Conservation (phyloP, 2,113 vertebrate species). For the Brachypodius melanocephalos region DNA sequence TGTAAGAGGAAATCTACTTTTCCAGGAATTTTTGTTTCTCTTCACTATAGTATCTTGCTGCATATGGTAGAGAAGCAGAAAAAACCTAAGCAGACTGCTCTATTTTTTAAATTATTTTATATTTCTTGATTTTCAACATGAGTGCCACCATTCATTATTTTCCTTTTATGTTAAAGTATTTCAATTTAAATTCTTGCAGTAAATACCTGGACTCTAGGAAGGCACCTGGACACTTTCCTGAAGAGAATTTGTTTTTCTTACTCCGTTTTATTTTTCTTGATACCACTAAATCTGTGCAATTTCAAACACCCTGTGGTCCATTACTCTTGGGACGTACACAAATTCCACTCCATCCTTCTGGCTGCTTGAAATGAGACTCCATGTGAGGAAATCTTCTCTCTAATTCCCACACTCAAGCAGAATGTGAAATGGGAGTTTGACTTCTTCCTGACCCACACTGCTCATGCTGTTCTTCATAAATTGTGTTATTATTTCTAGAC, state of each 20-base stretch:
- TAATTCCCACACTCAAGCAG: slow-evolving; percentile 35
- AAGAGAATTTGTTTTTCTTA: not conserved
- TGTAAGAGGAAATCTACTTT: not conserved
- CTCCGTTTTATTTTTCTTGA: not conserved
- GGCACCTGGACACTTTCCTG: not conserved
- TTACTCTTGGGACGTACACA: not conserved
- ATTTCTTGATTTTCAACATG: not conserved
- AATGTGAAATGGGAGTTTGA: slow-evolving; percentile 55
- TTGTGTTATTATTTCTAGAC: slow-evolving; percentile 68
- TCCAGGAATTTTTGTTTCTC: not conserved
- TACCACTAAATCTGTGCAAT: not conserved
- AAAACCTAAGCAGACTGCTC: not conserved
- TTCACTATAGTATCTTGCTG: not conserved
- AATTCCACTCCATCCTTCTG: slow-evolving; percentile 18
- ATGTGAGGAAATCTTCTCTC: slow-evolving; percentile 22
- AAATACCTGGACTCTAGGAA: not conserved
- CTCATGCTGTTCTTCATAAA: slow-evolving; percentile 68
- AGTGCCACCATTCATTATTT: not conserved
- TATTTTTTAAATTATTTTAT: not conserved
- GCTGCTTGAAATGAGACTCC: not conserved
- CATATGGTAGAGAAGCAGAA: not conserved
- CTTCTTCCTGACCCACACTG: slow-evolving; percentile 28
- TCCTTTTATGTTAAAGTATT: not conserved
- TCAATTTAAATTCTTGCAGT: not conserved
- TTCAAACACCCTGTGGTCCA: not conserved